Evolutionary conservation across 2,797 vertebrate species (phyloP).

Genomic region (Astyanax mexicanus): DNA sequence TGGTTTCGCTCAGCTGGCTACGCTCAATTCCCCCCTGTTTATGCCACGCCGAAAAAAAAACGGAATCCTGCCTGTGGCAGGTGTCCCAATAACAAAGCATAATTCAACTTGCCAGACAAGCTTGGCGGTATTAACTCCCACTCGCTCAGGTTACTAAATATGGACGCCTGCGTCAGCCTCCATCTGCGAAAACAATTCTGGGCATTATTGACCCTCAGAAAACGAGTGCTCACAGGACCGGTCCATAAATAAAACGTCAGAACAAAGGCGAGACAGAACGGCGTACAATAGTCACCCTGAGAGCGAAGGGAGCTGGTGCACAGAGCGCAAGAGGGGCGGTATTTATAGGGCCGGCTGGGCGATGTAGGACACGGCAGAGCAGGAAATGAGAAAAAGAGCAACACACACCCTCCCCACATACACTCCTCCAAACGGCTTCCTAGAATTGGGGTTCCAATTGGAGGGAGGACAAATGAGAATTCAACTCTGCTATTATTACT

Average conservation of each 20-base stretch:
- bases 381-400: not conserved
- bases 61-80: not conserved
- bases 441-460: not conserved
- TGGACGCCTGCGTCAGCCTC: constrained; percentile 22
- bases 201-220: constrained; percentile 27
- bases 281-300: constrained; percentile 12
- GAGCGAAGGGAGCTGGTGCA: not conserved
- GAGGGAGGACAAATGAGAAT: not conserved
- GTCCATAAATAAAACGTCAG: not conserved
- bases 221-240: not conserved
- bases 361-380: not conserved
- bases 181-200: constrained; percentile 10
- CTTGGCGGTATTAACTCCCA: constrained; percentile 18
- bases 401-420: not conserved
- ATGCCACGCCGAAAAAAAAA: not conserved
- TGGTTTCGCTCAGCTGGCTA: constrained; percentile 2
- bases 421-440: not conserved
- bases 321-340: constrained; percentile 4
- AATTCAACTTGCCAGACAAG: constrained; percentile 29
- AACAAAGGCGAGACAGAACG: not conserved
- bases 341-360: constrained; percentile 3
- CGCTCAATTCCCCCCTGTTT: not conserved
- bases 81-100: constrained; percentile 15
- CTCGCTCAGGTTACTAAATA: constrained; percentile 33
- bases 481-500: not conserved